A percentile compares a stretch with the other conserved stretches of the same genome.
Conservation (phyloP, 2,113 vertebrate species). For the Erinaceus europaeus region DNA sequence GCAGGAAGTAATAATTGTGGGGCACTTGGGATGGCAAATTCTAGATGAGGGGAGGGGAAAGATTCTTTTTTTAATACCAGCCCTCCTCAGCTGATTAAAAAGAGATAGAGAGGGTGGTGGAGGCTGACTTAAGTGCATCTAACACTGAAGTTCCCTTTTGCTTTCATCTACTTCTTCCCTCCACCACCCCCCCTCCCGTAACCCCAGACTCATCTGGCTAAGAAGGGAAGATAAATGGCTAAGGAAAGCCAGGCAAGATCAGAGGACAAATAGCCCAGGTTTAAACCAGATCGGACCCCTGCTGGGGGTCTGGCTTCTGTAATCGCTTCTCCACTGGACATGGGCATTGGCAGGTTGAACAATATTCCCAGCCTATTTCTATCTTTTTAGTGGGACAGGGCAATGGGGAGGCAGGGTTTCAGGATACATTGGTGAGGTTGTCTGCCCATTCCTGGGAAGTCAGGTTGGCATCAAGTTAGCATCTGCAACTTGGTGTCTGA, state of each 20-base stretch:
- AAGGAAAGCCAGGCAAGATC: slow-evolving; percentile 46
- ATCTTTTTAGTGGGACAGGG: no score
- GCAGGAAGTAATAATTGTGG: slow-evolving; percentile 26
- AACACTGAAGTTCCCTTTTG: slow-evolving; percentile 56
- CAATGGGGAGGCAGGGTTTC: no score
- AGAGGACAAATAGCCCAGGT: slow-evolving; percentile 23
- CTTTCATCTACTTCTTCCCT: slow-evolving; percentile 35
- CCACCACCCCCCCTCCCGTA: not conserved
- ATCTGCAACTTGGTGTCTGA: no score
- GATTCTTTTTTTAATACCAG: not conserved
- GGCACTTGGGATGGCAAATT: slow-evolving; percentile 17
- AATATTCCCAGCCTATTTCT: no score
- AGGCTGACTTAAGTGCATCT: slow-evolving; percentile 67
- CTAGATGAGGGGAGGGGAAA: not conserved
- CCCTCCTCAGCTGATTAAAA: slow-evolving; percentile 38
- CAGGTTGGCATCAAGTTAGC: no score
- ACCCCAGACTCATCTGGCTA: slow-evolving; percentile 9
- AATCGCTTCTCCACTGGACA: no score
- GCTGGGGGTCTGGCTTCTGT: no score
- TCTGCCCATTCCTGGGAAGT: no score
- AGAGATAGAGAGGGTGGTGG: not conserved
- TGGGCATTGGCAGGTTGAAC: no score
- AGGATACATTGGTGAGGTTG: no score
- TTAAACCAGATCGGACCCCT: slow-evolving; percentile 17
- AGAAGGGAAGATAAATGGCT: slow-evolving; percentile 22